Evolutionary conservation across 2,113 vertebrate species (phyloP).

Genomic region (Erpornis zantholeuca): DNA sequence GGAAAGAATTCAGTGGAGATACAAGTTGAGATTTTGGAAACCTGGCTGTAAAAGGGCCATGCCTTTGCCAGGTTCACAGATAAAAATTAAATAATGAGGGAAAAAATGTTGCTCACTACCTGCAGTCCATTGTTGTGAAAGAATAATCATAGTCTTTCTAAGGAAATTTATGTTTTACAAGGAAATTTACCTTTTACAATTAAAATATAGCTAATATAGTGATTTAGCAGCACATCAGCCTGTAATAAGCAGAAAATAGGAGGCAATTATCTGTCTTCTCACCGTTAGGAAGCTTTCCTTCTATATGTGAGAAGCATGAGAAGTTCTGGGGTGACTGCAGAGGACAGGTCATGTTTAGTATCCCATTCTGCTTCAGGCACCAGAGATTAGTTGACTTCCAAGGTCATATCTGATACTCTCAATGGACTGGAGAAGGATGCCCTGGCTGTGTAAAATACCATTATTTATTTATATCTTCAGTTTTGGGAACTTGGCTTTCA

Average conservation of each 20-base stretch:
- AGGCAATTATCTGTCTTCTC: neutral
- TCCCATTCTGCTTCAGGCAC: neutral
- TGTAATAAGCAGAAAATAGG: neutral
- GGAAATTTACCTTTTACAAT: neutral
- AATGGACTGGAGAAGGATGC: neutral
- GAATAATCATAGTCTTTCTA: neutral
- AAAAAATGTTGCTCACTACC: neutral
- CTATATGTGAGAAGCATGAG: neutral
- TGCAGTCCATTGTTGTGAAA: neutral
- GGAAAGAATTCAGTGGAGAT: neutral
- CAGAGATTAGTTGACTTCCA: neutral
- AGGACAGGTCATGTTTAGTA: neutral
- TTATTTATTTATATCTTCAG: neutral
- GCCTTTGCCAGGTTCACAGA: neutral
- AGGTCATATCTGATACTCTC: neutral
- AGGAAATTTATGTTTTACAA: neutral
- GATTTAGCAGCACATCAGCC: neutral
- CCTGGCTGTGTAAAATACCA: neutral
- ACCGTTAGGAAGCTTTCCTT: neutral
- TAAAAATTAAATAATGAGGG: neutral
- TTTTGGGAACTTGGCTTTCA: neutral
- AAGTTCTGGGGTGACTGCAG: neutral
- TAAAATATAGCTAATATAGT: neutral
- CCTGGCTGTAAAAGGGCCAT: neutral
- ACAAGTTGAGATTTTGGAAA: neutral